Evolutionary conservation across 2,113 vertebrate species (phyloP).

Genomic region (Falco punctatus): DNA sequence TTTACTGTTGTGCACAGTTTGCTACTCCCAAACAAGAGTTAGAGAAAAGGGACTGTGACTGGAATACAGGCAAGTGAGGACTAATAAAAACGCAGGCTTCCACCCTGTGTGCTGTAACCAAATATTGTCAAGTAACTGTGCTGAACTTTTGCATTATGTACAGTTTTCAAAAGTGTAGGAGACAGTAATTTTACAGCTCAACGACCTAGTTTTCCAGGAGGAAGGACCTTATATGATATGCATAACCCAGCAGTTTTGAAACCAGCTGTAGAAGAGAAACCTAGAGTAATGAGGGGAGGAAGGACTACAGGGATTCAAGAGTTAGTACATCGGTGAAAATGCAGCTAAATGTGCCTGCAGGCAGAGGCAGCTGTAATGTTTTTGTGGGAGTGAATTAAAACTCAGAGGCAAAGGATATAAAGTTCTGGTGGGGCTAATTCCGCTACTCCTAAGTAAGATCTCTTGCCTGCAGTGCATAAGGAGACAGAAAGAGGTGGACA

Average conservation of each 20-base stretch:
- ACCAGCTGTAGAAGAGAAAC: neutral
- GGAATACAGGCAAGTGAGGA: neutral
- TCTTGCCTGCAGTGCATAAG: neutral
- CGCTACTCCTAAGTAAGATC: neutral
- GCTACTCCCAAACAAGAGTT: neutral
- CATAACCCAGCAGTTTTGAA: constrained; percentile 17
- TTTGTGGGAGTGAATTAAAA: neutral
- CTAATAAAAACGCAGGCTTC: neutral
- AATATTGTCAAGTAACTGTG: neutral
- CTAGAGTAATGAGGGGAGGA: neutral
- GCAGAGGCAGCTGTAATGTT: neutral
- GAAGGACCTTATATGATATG: neutral
- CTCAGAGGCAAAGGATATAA: neutral
- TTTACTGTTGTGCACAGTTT: neutral
- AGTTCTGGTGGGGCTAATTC: neutral
- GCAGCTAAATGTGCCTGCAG: constrained; percentile 7
- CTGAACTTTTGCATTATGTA: neutral
- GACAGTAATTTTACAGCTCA: neutral
- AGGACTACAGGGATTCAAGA: constrained; percentile 10
- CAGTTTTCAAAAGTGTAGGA: neutral
- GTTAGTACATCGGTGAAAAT: neutral
- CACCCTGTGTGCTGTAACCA: neutral
- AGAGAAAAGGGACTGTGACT: neutral
- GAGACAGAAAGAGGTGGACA: neutral
- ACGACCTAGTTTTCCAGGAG: constrained; percentile 10